phyloP scores from a whole-genome alignment of 2,797 vertebrate genomes.

The Epinephelus coioides region DNA sequence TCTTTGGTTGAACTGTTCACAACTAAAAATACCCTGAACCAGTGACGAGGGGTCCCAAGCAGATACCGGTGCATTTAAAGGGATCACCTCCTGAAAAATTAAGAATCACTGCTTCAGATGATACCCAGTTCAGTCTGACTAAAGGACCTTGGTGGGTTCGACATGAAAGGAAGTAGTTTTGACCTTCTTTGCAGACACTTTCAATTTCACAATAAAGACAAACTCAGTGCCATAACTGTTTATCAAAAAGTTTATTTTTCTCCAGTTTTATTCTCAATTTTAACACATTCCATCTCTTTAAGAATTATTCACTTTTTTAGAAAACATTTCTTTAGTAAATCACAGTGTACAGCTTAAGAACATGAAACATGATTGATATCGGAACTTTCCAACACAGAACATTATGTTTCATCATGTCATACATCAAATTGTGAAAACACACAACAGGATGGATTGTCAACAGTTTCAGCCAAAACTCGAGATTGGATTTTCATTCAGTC shows the following conservation, averaged over 20 bases:
- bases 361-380: slow-evolving; percentile 27
- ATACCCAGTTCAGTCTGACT: not conserved
- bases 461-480: slow-evolving; percentile 47
- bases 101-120: not conserved
- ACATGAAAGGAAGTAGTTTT: not conserved
- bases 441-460: slow-evolving; percentile 51
- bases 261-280: slow-evolving; percentile 36
- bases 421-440: slow-evolving; percentile 56
- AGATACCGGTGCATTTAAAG: not conserved
- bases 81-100: not conserved
- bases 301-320: not conserved
- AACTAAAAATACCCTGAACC: not conserved
- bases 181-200: not conserved
- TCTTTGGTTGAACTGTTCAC: not conserved
- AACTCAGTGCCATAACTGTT: not conserved
- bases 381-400: slow-evolving; percentile 46
- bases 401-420: slow-evolving; percentile 34
- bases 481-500: slow-evolving; percentile 60
- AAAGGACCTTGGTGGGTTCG: not conserved
- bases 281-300: slow-evolving; percentile 9
- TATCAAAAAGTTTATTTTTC: slow-evolving; percentile 62
- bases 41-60: not conserved
- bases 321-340: slow-evolving; percentile 21
- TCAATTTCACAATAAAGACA: slow-evolving; percentile 24
- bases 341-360: slow-evolving; percentile 44